Base-by-base conservation (phyloP, 64 coral and sea anemone genomes). In the Anthopleura sola region DNA sequence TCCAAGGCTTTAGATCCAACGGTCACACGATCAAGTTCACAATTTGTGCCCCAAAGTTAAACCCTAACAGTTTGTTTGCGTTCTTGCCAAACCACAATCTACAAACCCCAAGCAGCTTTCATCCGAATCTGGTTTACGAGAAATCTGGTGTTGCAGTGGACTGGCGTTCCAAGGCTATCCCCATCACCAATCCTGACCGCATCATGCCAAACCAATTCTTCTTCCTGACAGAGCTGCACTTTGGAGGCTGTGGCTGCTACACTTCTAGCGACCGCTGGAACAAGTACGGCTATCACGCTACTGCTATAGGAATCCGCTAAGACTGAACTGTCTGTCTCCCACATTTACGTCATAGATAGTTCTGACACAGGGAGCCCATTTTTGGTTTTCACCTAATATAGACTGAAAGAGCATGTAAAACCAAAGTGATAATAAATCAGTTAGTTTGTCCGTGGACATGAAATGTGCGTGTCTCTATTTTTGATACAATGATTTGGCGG, bases 241-340 rank as follows among this genome's bases (percentile, higher is more conserved):
- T 88, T 47, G 91, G 91, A 15, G 91, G 91, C 24, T 93, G 91
- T 50, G 91, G 91, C 16, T 83, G 76, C 32, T 93, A 93, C 86
- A 93, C 86, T 0, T 92, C 90, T 36, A 93, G 86, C 88, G 54
- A 93, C 55, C 91, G 91, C 21, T 88, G 86, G 91, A 80, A 24
- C 1, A 40, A 37, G 19, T 17, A 64, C 26, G 39, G 21, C 26
- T 39, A 78, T 13, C 39, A 68, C 8, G 91, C 81, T 47, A 93
- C 85, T 23, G 90, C 85, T 23, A 87, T 88, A 60, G 90, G 90
- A 75, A 60, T 92, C 54, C 90, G 86, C 53, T 93, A 80, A 93
- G 62, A 44, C 40, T 44, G 40, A 44, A 3, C 40, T 44, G 9
- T 12, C 9, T 8, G n/a, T n/a, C n/a, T 44, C 40, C 40, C 40